phyloP scores from a whole-genome alignment of 2,797 vertebrate genomes.

The Coluber constrictor region DNA sequence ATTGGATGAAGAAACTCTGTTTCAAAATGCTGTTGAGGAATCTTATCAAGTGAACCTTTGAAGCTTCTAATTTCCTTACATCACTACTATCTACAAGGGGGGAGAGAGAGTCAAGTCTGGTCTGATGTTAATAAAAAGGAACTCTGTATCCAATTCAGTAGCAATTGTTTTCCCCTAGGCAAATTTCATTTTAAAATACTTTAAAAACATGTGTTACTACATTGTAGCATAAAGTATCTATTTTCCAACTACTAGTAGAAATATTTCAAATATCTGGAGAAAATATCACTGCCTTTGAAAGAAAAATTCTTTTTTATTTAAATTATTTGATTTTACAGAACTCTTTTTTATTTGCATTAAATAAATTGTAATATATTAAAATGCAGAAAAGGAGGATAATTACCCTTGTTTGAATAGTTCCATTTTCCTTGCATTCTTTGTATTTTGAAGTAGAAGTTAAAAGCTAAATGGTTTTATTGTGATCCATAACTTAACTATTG shows the following conservation, averaged over 20 bases:
- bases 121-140: conserved; percentile 66
- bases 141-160: conserved; percentile 51
- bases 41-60: conserved; percentile 75
- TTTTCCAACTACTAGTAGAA: conserved; percentile 18
- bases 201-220: conserved; percentile 2
- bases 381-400: background rate
- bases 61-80: conserved; percentile 50
- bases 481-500: background rate
- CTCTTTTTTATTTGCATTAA: background rate
- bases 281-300: conserved; percentile 1
- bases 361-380: background rate
- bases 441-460: background rate
- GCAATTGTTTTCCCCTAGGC: conserved; percentile 20
- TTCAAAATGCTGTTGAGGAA: conserved; percentile 77
- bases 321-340: background rate
- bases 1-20: conserved; percentile 76
- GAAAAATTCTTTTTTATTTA: background rate
- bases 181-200: conserved; percentile 35
- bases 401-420: background rate
- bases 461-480: conserved; percentile 1
- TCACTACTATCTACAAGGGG: conserved; percentile 53
- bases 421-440: background rate
- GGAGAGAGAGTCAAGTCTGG: conserved; percentile 53
- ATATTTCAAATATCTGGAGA: conserved; percentile 20
- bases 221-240: background rate